Evolutionary conservation across 1,140 invertebrate genomes (phyloP), one percentile per base, ranked within the genome.

Genomic region (Sarcophaga bullata): DNA sequence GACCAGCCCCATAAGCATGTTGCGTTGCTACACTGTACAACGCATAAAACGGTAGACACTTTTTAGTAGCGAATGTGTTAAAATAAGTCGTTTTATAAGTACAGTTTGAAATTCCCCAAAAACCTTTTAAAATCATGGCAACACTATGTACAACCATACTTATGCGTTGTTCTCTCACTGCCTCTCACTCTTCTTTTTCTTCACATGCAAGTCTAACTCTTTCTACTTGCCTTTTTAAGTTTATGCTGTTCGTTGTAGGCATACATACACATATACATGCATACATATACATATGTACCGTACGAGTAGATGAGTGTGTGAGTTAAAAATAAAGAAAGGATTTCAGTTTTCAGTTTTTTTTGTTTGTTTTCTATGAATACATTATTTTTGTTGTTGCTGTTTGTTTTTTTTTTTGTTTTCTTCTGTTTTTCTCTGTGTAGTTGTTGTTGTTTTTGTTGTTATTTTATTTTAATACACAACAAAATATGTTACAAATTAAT

Each of bases 401-500:
- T 37, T 37, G 25, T 37, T 37, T 1, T 37, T 58, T 1, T 37
- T 37, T 1, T 4, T 37, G 25, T 37, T 37, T 37, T 37, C 1
- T 58, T 1, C 6, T 58, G 7, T 11, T 15, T 58, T 58, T 58
- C 54, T n/a, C n/a, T n/a, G n/a, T n/a, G n/a, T n/a, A n/a, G n/a
- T n/a, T n/a, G n/a, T n/a, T n/a, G n/a, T n/a, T n/a, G n/a, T n/a
- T n/a, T n/a, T n/a, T 58, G 25, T 37, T 37, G 25, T 37, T 2
- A 2, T 37, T 37, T 37, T 37, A n/a, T 58, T n/a, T n/a, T 58
- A 58, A 58, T 58, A n/a, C 54, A 58, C 54, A 58, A 13, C 54
- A n/a, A 58, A 58, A 58, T 58, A 58, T 58, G 54, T 58, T 58
- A 58, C 54, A 58, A 58, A 58, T 58, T 58, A 58, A 58, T 58